These are phyloP conservation scores for Tromatobia lineatoria DNA, from an alignment of 2,888 invertebrate species.

Conservation along the genomic window DNA sequence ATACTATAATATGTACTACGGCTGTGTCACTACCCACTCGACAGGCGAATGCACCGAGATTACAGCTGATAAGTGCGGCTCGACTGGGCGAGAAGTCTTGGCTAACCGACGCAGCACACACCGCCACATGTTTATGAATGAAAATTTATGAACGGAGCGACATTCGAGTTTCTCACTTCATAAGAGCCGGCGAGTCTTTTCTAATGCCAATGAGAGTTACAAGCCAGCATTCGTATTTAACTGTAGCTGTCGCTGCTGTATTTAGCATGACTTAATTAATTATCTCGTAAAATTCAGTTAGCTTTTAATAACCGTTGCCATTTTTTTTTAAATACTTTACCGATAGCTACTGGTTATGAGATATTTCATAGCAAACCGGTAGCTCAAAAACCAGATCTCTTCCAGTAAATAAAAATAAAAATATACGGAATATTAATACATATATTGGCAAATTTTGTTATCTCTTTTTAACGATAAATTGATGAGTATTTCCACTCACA, in stretches of 20 bases:
- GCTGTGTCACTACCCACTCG: slow-evolving; percentile 65
- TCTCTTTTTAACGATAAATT: too few relatives aligned
- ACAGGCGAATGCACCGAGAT: slow-evolving; percentile 77
- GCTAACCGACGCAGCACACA: slow-evolving; percentile 48
- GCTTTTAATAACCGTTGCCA: too few relatives aligned
- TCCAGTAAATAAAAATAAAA: neutral
- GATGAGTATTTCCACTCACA: too few relatives aligned
- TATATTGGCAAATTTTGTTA: too few relatives aligned
- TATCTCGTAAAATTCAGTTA: slow-evolving; percentile 12
- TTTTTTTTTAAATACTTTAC: neutral
- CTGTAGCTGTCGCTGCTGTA: slow-evolving; percentile 23
- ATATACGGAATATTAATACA: neutral
- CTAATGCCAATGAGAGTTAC: slow-evolving; percentile 29
- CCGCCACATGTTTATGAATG: slow-evolving; percentile 76
- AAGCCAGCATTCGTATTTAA: slow-evolving; percentile 21
- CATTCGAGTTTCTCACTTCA: slow-evolving; percentile 25
- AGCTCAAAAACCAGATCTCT: neutral
- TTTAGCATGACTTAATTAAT: slow-evolving; percentile 29
- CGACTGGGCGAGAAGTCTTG: slow-evolving; percentile 74
- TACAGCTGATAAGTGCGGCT: slow-evolving; percentile 78
- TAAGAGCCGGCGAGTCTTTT: neutral
- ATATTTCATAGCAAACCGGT: too few relatives aligned
- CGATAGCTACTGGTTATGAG: neutral
- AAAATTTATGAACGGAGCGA: slow-evolving; percentile 77
- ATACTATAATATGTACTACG: slow-evolving; percentile 34